A percentile compares a stretch with the other conserved stretches of the same genome.
These are phyloP conservation scores for Tiphia femorata DNA, from an alignment of 2,888 invertebrate species.

Conservation along the genomic window DNA sequence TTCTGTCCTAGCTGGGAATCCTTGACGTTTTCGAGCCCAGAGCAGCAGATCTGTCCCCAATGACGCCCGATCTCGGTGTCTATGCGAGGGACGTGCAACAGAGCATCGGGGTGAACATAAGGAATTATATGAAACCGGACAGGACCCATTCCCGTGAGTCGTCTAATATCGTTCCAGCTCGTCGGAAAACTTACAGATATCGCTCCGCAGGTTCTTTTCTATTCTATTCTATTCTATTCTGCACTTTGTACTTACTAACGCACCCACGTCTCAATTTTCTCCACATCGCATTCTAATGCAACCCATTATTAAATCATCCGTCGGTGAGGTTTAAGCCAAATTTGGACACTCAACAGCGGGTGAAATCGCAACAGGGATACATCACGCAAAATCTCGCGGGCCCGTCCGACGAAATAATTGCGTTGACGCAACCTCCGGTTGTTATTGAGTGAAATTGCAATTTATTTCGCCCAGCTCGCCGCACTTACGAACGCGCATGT, in stretches of 20 bases:
- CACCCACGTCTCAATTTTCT: slow-evolving; percentile 30
- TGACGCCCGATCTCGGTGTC: slow-evolving; percentile 83
- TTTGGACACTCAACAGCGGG: no score
- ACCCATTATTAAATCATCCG: neutral
- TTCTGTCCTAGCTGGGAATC: slow-evolving; percentile 77
- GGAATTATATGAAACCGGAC: slow-evolving; percentile 78
- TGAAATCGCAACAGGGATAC: no score
- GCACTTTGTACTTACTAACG: slow-evolving; percentile 40
- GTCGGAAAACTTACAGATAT: slow-evolving; percentile 54
- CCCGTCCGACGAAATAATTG: slow-evolving; percentile 18
- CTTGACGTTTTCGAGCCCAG: slow-evolving; percentile 85
- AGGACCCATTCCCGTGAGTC: slow-evolving; percentile 59
- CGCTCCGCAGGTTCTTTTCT: slow-evolving; percentile 46
- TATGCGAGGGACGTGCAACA: slow-evolving; percentile 89
- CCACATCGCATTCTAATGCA: neutral
- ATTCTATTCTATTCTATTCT: slow-evolving; percentile 19
- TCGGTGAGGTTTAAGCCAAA: no score
- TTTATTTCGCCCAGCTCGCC: slow-evolving; percentile 16
- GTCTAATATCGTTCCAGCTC: slow-evolving; percentile 41
- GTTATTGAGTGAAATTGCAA: slow-evolving; percentile 37
- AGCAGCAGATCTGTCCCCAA: slow-evolving; percentile 81
- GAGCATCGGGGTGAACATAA: slow-evolving; percentile 85
- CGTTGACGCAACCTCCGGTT: slow-evolving; percentile 31
- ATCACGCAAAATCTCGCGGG: no score
- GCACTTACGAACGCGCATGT: slow-evolving; percentile 7